Evolutionary conservation across 2,888 invertebrate genomes (phyloP), one percentile per base, ranked within the genome.

Genomic region (Synanthedon myopaeformis): DNA sequence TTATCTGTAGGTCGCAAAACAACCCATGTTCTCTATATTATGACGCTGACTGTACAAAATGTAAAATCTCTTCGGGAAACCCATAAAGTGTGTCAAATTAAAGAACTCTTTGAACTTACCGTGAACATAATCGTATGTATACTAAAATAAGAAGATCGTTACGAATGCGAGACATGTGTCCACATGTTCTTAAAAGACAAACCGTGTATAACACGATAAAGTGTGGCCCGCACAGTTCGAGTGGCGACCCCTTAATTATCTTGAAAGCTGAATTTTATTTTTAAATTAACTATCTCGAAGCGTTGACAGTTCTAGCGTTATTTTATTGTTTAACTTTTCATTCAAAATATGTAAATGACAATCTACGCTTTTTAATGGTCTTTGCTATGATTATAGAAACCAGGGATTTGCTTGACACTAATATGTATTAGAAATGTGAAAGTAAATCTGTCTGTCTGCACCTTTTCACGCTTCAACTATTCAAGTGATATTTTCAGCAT

Each of bases 1-100:
- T 23, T 23, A 23, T 23, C 4, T 23, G 19, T 4, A 23, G 4
- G 19, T 23, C 4, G 19, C 4, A 13, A 42, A 42, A 13, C 11
- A 45, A 11, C 45, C 23, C 5, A 23, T 23, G 23, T 23, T 5
- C 35, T 35, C 35, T 35, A 35, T 35, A 35, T 64, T 63, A 65
- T 57, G 59, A 60, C 56, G 64, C 65, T 65, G 67, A 62, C 59
- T 57, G 68, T 69, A 62, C 61, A 66, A 61, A 59, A 67, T 70
- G 72, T 80, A 79, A 76, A 67, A 76, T 74, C 65, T 62, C 61
- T 61, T 65, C 69, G 67, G 75, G 74, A 72, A 68, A 71, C 69
- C 74, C 69, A 79, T 83, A 83, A 83, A 84, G 69, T 82, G 81
- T 81, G 82, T 81, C 82, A 80, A 82, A 84, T 83, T 82, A 79